A percentile compares a stretch with the other conserved stretches of the same genome.
Conservation (phyloP, 92 coral and sea anemone genomes). For the Umimayanthus kanabou region DNA sequence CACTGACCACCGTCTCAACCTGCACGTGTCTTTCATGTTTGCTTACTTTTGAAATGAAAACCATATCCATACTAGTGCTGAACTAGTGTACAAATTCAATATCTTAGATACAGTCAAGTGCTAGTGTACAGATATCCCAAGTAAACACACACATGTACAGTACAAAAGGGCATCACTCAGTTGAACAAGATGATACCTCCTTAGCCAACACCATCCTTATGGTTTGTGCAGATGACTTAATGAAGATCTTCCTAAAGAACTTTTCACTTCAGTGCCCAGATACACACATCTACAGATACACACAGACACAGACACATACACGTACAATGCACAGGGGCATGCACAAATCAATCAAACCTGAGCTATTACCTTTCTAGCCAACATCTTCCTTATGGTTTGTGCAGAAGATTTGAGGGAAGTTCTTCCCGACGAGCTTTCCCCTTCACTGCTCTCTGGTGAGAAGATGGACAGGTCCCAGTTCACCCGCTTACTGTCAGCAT, state of each 20-base stretch:
- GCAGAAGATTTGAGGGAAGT: constrained; percentile 84
- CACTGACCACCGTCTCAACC: not conserved
- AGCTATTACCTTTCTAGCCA: constrained; percentile 63
- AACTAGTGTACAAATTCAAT: no score
- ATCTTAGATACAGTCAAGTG: no score
- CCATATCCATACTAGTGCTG: no score
- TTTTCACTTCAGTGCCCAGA: constrained; percentile 67
- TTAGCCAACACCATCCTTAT: constrained; percentile 69
- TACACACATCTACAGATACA: not conserved
- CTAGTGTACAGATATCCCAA: no score
- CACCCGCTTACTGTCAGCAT: constrained; percentile 65
- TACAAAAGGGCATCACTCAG: no score
- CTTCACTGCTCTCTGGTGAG: constrained; percentile 85
- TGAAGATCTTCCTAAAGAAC: constrained; percentile 55
- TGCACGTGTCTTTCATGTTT: no score
- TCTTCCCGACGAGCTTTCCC: constrained; percentile 56
- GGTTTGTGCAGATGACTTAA: constrained; percentile 82
- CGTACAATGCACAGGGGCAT: not conserved
- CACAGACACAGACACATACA: no score
- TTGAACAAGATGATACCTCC: constrained; percentile 45
- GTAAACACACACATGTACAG: not conserved
- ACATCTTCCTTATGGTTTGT: constrained; percentile 70
- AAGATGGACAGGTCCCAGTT: constrained; percentile 53
- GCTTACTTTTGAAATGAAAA: no score
- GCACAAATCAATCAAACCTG: not conserved